Evolutionary conservation across 30 jellyfish, hydroid and myxozoan genomes (phyloP).

Genomic region (Aurelia sp.): DNA sequence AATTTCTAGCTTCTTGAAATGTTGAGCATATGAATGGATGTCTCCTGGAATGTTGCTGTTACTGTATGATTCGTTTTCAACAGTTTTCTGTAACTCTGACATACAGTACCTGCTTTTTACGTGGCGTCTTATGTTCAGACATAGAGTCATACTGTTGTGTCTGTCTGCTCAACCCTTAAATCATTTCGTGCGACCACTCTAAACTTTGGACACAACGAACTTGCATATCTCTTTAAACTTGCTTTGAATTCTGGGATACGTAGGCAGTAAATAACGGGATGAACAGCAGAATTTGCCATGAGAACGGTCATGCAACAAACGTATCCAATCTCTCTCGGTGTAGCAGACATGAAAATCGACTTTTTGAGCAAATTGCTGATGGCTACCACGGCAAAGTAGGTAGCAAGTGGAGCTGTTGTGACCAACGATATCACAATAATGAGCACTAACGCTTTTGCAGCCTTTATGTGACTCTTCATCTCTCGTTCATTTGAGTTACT

Average conservation of each 20-base stretch:
- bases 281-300: conserved; percentile 12
- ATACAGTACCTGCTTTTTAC: too few relatives aligned
- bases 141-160: too few relatives aligned
- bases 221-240: neutral
- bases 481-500: neutral
- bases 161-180: too few relatives aligned
- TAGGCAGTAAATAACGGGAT: conserved; percentile 16
- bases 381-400: neutral
- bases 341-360: neutral
- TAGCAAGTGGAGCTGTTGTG: neutral
- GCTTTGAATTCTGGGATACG: conserved; percentile 35
- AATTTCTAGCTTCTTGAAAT: too few relatives aligned
- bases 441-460: neutral
- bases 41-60: too few relatives aligned
- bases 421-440: neutral
- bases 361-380: neutral
- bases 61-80: too few relatives aligned
- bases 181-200: too few relatives aligned
- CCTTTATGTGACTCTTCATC: neutral
- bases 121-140: too few relatives aligned
- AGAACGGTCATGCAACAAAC: conserved; percentile 19
- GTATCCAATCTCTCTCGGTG: conserved; percentile 6
- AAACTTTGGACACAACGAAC: too few relatives aligned
- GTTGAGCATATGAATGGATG: too few relatives aligned
- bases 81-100: too few relatives aligned